Evolutionary conservation across 2,888 invertebrate species (phyloP), one percentile per base, ranked within the genome.

Genomic region (Galerucella calmariensis): DNA sequence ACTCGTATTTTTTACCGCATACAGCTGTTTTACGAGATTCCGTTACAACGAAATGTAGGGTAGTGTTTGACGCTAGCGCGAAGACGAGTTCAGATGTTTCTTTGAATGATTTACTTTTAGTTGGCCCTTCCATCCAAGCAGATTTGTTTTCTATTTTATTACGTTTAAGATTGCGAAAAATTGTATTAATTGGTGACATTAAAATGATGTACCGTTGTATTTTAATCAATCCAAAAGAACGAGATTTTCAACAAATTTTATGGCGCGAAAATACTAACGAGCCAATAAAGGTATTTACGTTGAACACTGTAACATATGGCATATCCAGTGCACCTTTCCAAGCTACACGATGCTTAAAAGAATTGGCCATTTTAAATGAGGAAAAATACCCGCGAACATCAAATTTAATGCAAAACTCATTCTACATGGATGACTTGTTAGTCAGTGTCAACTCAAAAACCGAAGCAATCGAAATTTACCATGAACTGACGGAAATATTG

Each of bases 181-280:
- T 59, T 12, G 77, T 77, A 4, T 46, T 77, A 20, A 75, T 62
- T 53, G 77, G 77, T 8, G 76, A 77, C 12, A 72, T 77, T 10
- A 77, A 75, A 72, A 77, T 72, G 72, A 77, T 78, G 77, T 77
- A 73, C 61, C 44, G 77, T 44, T 69, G 69, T 56, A 76, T 78
- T 44, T 14, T 62, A 14, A 61, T 77, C 44, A 51, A 75, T 24
- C 66, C 61, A 12, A 62, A 67, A 14, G 73, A 79, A 44, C 69
- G 76, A 20, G 35, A 58, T 2, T 76, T 41, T 74, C 75, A 79
- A 74, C 63, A 76, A 75, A 77, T 79, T 9, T 20, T 77, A 41
- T 78, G n/a, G 75, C 77, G 51, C 12, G 11, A 51, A 11, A 51
- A 51, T 2, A 10, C 51, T 14, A 14, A 51, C 4, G 51, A 51